Percentiles rank a stretch among this genome's conserved stretches.
Evolutionary conservation across 2,888 invertebrate genomes (phyloP).

Genomic region (Acanthosepion lycidas): DNA sequence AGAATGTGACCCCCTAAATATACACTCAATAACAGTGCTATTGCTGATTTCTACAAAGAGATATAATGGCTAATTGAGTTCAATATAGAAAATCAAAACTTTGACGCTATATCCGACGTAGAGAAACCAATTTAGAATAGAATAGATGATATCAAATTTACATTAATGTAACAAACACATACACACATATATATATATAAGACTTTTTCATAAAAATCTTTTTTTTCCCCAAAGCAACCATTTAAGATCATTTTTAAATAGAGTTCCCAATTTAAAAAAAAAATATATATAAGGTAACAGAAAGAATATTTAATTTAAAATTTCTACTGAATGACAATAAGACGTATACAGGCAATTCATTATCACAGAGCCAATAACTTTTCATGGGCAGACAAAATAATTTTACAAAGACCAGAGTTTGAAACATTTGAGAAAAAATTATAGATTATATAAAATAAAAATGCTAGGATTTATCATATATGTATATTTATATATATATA

Average conservation of each 20-base stretch:
- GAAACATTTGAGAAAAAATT: neutral
- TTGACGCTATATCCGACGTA: neutral
- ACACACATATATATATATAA: no score
- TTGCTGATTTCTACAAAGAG: neutral
- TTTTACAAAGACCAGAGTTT: neutral
- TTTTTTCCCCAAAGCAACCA: no score
- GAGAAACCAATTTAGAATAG: neutral
- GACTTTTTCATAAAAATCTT: no score
- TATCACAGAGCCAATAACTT: neutral
- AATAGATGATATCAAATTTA: no score
- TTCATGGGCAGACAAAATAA: neutral
- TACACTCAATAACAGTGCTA: neutral
- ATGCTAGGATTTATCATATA: neutral
- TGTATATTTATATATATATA: slow-evolving; percentile 41
- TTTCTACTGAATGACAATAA: neutral
- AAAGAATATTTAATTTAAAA: neutral
- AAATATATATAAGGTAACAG: neutral
- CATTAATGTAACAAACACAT: no score
- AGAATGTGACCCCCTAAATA: slow-evolving; percentile 2
- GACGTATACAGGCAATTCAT: neutral
- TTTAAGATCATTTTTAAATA: no score
- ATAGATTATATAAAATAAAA: slow-evolving; percentile 33
- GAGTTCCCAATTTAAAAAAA: neutral
- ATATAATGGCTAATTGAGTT: neutral
- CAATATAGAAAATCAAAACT: neutral